Evolutionary conservation across 2,888 invertebrate genomes (phyloP), one percentile per base, ranked within the genome.

Genomic region (Phlogophora meticulosa): DNA sequence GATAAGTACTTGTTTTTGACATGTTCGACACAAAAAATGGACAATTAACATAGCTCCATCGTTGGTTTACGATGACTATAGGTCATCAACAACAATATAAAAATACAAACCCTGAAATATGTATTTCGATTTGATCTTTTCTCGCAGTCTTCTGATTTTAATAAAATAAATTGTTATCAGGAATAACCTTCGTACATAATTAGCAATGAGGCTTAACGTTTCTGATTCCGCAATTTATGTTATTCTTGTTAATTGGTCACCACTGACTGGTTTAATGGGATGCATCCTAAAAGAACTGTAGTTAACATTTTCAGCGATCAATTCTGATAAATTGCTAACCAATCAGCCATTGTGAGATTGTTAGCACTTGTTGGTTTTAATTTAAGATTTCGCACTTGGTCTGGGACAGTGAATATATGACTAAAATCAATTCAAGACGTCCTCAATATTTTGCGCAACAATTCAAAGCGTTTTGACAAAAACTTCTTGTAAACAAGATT

Each of bases 41-140:
- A 20, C 20, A 79, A 69, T 81, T 77, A 77, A 36, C 62, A 76
- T 76, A 58, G 43, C 22, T 51, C 13, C 56, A 49, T 45, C 32
- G 22, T 17, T 32, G 32, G 13, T 65, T 73, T 36, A 66, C 28
- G 34, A 46, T 28, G 34, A 34, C 7, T 69, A 51, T 36, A 49
- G 45, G 42, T 20, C 7, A 38, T 17, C 36, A 34, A 22, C 38
- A 22, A 42, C 22, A 42, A 53, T 52, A 52, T 43, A 60, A 56
- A 40, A 55, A 49, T 42, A 42, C 42, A 7, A 7, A 45, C 28
- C 34, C 42, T 40, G 42, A 52, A 46, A n/a, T 43, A 28, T 28
- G 28, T 43, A 48, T 52, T 49, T 36, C 24, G 32, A 43, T 34
- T 22, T 49, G 22, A 32, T 52, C 40, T 52, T 53, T 42, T 40